Evolutionary conservation across 2,888 invertebrate species (phyloP).

Genomic region (Sceliomorpha sp.): DNA sequence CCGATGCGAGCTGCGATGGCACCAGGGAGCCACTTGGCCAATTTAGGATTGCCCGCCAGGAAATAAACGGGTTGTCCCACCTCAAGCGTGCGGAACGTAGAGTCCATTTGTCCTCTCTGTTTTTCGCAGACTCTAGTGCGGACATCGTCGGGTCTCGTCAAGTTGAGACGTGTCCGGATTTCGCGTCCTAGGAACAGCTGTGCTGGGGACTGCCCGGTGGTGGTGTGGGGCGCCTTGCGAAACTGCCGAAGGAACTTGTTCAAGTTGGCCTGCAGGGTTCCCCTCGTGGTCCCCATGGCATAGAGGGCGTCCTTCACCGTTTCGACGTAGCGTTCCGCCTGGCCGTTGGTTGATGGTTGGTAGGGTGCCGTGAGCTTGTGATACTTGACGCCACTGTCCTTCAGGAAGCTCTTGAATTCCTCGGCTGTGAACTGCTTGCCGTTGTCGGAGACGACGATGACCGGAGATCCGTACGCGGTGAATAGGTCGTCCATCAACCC

Average conservation of each 20-base stretch:
- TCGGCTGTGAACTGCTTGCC: constrained; percentile 11
- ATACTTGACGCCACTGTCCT: constrained; percentile 1
- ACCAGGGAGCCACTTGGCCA: constrained; percentile 27
- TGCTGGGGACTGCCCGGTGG: constrained; percentile 54
- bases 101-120: constrained; percentile 4
- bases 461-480: constrained; percentile 5
- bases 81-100: constrained; percentile 6
- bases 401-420: constrained; percentile 13
- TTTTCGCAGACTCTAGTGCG: neutral
- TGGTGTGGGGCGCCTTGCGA: constrained; percentile 30
- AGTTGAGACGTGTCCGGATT: constrained; percentile 44
- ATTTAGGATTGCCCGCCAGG: constrained; percentile 15
- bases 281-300: constrained; percentile 2
- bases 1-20: constrained; percentile 4
- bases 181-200: constrained; percentile 49
- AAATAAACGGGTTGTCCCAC: constrained; percentile 17
- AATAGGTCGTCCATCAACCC: constrained; percentile 9
- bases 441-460: constrained; percentile 12
- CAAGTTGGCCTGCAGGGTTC: neutral
- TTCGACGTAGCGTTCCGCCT: constrained; percentile 7
- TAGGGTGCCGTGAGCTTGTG: constrained; percentile 14
- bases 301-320: constrained; percentile 2
- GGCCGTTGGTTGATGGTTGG: constrained; percentile 14
- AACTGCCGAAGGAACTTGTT: constrained; percentile 16
- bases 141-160: constrained; percentile 5